phyloP scores from a whole-genome alignment of 2,113 vertebrate species.

The Corvus moneduloides region DNA sequence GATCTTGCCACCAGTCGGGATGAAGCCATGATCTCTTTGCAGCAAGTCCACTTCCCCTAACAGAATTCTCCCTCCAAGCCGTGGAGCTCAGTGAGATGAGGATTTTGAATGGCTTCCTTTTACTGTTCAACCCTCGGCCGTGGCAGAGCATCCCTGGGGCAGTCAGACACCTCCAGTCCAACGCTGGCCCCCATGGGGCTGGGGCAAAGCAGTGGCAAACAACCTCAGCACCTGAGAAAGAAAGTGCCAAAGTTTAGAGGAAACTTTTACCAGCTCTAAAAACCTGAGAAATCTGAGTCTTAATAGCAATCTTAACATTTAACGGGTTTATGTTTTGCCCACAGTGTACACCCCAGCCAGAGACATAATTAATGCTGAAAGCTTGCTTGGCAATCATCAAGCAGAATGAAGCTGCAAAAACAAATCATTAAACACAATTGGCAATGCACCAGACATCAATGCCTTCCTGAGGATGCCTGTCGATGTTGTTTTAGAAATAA shows the following conservation, averaged over 20 bases:
- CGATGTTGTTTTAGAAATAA: neutral
- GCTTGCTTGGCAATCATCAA: neutral
- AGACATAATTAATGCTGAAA: slow-evolving; percentile 36
- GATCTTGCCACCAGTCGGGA: slow-evolving; percentile 75
- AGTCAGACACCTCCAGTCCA: slow-evolving; percentile 53
- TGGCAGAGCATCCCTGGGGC: slow-evolving; percentile 3
- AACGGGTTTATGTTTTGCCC: neutral
- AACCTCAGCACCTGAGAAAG: slow-evolving; percentile 48
- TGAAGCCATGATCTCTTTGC: slow-evolving; percentile 80
- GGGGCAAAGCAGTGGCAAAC: neutral
- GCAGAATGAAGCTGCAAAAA: neutral
- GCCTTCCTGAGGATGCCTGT: neutral
- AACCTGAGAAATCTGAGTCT: neutral
- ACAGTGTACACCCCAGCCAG: neutral
- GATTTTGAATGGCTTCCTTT: slow-evolving; percentile 1
- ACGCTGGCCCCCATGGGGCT: neutral
- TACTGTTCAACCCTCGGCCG: slow-evolving; percentile 48
- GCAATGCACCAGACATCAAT: neutral
- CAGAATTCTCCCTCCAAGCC: neutral
- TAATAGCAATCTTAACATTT: neutral
- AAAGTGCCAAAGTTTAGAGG: slow-evolving; percentile 19
- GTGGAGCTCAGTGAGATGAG: neutral
- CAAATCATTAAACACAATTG: slow-evolving; percentile 27
- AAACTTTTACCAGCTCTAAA: neutral
- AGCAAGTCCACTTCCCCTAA: neutral